phyloP scores from a whole-genome alignment of 2,888 invertebrate species.

The Lypha dubia region DNA sequence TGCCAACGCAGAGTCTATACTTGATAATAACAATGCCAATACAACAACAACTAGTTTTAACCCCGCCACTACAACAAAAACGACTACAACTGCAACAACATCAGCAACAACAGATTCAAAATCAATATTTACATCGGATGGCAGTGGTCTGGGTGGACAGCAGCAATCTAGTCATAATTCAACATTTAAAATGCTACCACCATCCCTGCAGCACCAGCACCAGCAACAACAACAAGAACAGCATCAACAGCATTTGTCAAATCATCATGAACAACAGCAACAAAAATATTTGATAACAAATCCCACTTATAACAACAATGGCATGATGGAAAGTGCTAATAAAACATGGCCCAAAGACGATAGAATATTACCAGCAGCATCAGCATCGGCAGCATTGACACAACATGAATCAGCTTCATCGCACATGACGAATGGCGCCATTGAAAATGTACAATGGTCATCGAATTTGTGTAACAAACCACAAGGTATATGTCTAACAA shows the following conservation, averaged over 20 bases:
- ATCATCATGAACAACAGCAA: constrained; percentile 72
- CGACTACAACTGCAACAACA: constrained; percentile 29
- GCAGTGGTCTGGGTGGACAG: constrained; percentile 25
- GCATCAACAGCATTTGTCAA: constrained; percentile 57
- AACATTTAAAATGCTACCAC: constrained; percentile 74
- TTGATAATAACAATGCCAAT: constrained; percentile 47
- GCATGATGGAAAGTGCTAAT: constrained; percentile 67
- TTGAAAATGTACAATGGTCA: constrained; percentile 63
- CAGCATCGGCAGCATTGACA: constrained; percentile 43
- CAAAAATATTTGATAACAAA: constrained; percentile 73
- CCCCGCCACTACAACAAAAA: constrained; percentile 43
- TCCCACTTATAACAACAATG: constrained; percentile 64
- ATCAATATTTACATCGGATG: constrained; percentile 61
- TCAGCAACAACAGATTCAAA: constrained; percentile 57
- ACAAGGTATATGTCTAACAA: constrained; percentile 56
- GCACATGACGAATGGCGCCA: constrained; percentile 42
- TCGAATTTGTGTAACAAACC: constrained; percentile 61
- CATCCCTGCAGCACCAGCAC: constrained; percentile 68
- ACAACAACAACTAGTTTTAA: constrained; percentile 20
- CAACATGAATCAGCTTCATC: constrained; percentile 55
- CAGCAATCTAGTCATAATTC: constrained; percentile 75
- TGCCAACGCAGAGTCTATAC: constrained; percentile 61
- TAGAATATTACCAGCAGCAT: constrained; percentile 41
- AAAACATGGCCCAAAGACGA: constrained; percentile 67
- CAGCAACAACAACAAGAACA: constrained; percentile 57